Base-by-base conservation (phyloP, 2,888 invertebrate species). In the Drosophila mulleri region DNA sequence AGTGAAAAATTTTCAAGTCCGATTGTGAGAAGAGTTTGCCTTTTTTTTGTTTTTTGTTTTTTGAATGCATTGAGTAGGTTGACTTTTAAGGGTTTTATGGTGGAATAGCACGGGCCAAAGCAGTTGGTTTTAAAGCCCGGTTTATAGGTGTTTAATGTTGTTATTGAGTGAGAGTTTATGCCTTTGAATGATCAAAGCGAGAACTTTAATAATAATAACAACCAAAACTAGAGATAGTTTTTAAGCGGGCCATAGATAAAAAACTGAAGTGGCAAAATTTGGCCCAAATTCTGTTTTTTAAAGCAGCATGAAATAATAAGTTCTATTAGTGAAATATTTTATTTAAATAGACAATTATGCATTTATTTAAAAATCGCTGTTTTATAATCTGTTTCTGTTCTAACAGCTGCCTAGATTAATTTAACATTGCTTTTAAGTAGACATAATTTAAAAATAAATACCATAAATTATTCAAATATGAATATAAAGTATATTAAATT, bases 31-130 rank as follows among this genome's bases (percentile, higher is more conserved):
- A 18, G 58, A 68, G 64, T 73, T 73, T 61, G 54, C 26, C 44
- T 67, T 64, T 37, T 48, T 44, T 20, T 8, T 20, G 12, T 5
- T 12, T 44, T 44, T 23, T 14, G 2, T 60, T 65, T 42, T 54
- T 20, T 18, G 32, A 20, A 37, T 32, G 9, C 37, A 32, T 44
- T 20, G 41, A 67, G 53, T 64, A 37, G 50, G 68, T 72, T 82
- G 84, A 82, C 82, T 78, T 84, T 74, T 58, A 35, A 70, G 67
- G 72, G 53, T 62, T 71, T 78, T 60, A 52, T 62, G 52, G 50
- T 54, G 32, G 20, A 52, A 54, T 48, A 67, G 67, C 47, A 18
- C 20, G 37, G n/a, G 26, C 52, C 54, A 60, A 56, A 50, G 18
- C 41, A 9, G 29, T 1, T 1, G 57, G 23, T 26, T 29, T 76